Base-by-base conservation (phyloP, 1,140 invertebrate species). In the Dysdera silvatica region DNA sequence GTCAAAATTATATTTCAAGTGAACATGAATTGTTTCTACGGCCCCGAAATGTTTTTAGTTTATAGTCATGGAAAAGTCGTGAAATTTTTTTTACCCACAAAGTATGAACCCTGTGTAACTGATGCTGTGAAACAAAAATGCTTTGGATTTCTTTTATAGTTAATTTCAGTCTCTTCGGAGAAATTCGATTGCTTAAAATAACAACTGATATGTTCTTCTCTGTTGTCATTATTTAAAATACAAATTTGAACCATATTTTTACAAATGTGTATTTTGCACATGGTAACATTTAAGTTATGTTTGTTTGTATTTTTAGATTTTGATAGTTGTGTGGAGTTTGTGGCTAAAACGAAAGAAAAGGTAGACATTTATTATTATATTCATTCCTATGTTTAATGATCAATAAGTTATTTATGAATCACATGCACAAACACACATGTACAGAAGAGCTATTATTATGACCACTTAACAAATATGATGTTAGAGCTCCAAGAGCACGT, bases 311-410 rank as follows among this genome's bases (percentile, higher is more conserved):
- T 49, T 41, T 43, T 18, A 32, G 53, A 67, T 52, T 55, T 53
- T 45, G 65, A 71, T 23, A 56, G 65, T 26, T 56, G 54, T 24
- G 18, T 71, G 16, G 60, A 67, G 24, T 71, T 71, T 63, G 40
- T 71, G 29, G 48, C 37, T 3, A 67, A 67, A 47, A 67, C 71
- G 2, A 69, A 71, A 49, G 69, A 69, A 55, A 71, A 67, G 59
- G 65, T 58, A 67, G 18, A n/a, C n/a, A n/a, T n/a, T n/a, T n/a
- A n/a, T n/a, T n/a, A n/a, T n/a, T n/a, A n/a, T n/a, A n/a, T n/a
- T n/a, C n/a, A n/a, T n/a, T n/a, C n/a, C n/a, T n/a, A n/a, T n/a
- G n/a, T n/a, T n/a, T n/a, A n/a, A n/a, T n/a, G n/a, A n/a, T n/a
- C n/a, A n/a, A n/a, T n/a, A n/a, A n/a, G n/a, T n/a, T n/a, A n/a